These are phyloP conservation scores for Callionymus lyra DNA, from an alignment of 2,113 vertebrate genomes.

Conservation along the genomic window DNA sequence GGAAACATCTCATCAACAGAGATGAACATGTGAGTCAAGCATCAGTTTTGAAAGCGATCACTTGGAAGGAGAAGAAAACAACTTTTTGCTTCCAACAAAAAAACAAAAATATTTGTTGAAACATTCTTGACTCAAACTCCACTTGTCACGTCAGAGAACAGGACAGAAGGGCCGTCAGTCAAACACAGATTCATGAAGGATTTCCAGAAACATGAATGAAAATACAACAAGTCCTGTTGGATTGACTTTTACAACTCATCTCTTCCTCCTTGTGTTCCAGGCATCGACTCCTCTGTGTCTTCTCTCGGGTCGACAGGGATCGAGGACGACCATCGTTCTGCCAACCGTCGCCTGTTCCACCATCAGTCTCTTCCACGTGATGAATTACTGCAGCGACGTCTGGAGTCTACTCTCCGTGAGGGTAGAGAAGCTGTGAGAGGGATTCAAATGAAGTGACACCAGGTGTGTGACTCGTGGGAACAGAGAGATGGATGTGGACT, in stretches of 20 bases:
- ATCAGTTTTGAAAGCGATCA: too few species aligned
- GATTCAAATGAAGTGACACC: conserved; percentile 37
- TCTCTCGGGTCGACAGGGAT: conserved; percentile 48
- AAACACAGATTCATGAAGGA: too few species aligned
- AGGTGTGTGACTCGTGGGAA: conserved; percentile 20
- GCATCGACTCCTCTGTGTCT: conserved; percentile 9
- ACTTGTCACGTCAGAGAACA: too few species aligned
- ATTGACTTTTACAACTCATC: not conserved
- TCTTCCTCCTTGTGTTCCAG: not conserved
- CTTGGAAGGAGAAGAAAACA: too few species aligned
- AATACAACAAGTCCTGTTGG: conserved; percentile 2
- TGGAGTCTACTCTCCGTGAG: conserved; percentile 36
- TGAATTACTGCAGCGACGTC: conserved; percentile 75
- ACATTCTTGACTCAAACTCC: too few species aligned
- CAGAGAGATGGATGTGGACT: conserved; percentile 14
- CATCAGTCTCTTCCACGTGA: conserved; percentile 76
- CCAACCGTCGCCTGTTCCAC: conserved; percentile 59
- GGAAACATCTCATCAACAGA: too few species aligned
- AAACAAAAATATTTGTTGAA: too few species aligned
- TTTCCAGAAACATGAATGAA: too few species aligned
- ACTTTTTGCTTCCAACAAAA: too few species aligned
- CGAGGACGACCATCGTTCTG: conserved; percentile 46
- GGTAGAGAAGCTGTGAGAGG: conserved; percentile 39
- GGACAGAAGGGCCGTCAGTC: too few species aligned
- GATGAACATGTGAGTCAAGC: too few species aligned